Conservation (phyloP, 2,113 vertebrate species). For the Megalops atlanticus region DNA sequence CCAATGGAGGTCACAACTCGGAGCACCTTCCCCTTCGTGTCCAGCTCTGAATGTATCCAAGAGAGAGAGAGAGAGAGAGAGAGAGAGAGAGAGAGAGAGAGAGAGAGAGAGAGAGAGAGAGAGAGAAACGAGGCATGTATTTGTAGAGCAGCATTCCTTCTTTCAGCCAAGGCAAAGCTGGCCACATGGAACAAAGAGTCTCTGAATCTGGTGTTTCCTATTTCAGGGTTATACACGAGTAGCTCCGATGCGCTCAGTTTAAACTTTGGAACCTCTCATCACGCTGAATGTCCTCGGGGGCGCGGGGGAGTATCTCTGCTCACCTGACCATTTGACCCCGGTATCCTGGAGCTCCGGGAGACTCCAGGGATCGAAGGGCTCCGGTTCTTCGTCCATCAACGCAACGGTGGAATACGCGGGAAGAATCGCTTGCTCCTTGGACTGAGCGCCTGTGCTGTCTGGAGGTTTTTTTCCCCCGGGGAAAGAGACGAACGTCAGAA, state of each 20-base stretch:
- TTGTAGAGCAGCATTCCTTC: background rate
- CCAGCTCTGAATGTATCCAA: conserved; percentile 82
- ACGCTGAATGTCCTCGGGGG: too few species aligned
- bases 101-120: background rate
- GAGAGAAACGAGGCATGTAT: too few species aligned
- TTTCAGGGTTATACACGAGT: too few species aligned
- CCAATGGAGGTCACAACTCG: conserved; percentile 68
- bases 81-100: conserved; percentile 42
- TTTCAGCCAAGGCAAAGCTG: background rate
- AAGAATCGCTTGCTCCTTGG: conserved; percentile 64
- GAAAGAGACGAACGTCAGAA: background rate
- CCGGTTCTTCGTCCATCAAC: conserved; percentile 66
- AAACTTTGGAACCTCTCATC: too few species aligned
- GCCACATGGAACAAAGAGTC: too few species aligned
- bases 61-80: conserved; percentile 40
- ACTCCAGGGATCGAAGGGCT: conserved; percentile 78
- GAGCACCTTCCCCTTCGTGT: conserved; percentile 78
- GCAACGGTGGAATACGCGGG: conserved; percentile 76
- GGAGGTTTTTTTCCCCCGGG: background rate
- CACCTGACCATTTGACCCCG: conserved; percentile 92
- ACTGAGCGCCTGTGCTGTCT: conserved; percentile 43
- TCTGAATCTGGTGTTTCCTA: too few species aligned
- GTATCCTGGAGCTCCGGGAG: conserved; percentile 79
- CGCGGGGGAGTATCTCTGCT: conserved; percentile 26
- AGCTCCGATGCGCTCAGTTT: too few species aligned